Conservation (phyloP, 1,140 invertebrate species). For the Rhopalosiphum padi region DNA sequence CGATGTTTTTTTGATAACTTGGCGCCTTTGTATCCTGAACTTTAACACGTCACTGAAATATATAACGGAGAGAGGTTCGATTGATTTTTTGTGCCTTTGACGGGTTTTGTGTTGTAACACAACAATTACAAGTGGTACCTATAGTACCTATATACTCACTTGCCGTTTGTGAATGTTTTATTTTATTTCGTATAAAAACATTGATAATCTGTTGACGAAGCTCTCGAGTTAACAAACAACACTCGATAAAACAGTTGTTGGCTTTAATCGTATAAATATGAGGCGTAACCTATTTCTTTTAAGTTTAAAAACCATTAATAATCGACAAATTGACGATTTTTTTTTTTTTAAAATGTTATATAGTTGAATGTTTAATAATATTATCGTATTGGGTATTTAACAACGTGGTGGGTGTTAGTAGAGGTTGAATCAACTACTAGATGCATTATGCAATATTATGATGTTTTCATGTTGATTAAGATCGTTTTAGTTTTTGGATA, state of each 20-base stretch:
- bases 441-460: background rate
- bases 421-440: background rate
- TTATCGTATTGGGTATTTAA: background rate
- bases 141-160: background rate
- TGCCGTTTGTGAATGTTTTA: background rate
- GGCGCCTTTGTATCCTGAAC: background rate
- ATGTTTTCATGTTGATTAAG: background rate
- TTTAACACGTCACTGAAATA: background rate
- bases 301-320: background rate
- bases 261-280: background rate
- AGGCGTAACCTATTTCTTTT: background rate
- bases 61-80: background rate
- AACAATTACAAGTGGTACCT: background rate
- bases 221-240: background rate
- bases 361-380: background rate
- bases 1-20: background rate
- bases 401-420: background rate
- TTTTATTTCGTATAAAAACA: background rate
- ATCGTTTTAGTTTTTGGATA: background rate
- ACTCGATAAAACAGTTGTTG: background rate
- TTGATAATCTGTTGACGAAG: slow-evolving; percentile 5
- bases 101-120: background rate
- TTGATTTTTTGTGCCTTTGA: background rate
- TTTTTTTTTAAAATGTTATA: background rate
- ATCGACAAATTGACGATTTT: background rate